Base-by-base conservation (phyloP, 1,140 invertebrate species). In the Zaprionus lachaisei region DNA sequence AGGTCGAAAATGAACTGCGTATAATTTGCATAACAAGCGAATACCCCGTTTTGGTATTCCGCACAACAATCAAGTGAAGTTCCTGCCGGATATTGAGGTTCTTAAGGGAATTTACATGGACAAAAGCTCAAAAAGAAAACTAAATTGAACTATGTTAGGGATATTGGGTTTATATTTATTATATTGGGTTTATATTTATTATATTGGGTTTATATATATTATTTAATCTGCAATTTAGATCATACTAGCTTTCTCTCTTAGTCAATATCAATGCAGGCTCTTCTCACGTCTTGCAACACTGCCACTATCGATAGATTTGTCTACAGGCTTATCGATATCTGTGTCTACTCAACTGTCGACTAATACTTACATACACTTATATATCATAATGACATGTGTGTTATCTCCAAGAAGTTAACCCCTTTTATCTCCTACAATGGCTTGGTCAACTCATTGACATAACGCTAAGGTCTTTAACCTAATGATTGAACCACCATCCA, bases 1-100 rank as follows among this genome's bases (percentile, higher is more conserved):
- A 34, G 38, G 4, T 41, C 38, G 47, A 56, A 54, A 54, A 26
- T 47, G 51, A 49, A 71, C 60, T 76, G 41, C 44, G 37, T 11
- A n/a, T 24, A 22, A 76, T 76, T 76, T 65, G 73, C 68, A 76
- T 72, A 76, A 72, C 37, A 76, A 76, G 44, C 15, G 54, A 65
- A 61, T 72, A 65, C 38, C 64, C 37, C 61, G 28, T 61, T 61
- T 24, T 28, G 7, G 7, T 57, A 14, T 64, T 58, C 38, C 26
- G 2, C 37, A 15, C 17, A 17, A 63, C 38, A 63, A 55, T 41
- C 20, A 44, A 14, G 20, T 24, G 15, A 11, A 41, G 37, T 22
- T 34, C 57, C 72, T 47, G 49, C 66, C 72, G 57, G 58, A 74
- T 62, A 15, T 26, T 26, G 5, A 15, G 47, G 20, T 51, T 51